A percentile compares a stretch with the other conserved stretches of the same genome.
phyloP scores from a whole-genome alignment of 2,888 invertebrate species.

The Lasioglossum leucozonium region DNA sequence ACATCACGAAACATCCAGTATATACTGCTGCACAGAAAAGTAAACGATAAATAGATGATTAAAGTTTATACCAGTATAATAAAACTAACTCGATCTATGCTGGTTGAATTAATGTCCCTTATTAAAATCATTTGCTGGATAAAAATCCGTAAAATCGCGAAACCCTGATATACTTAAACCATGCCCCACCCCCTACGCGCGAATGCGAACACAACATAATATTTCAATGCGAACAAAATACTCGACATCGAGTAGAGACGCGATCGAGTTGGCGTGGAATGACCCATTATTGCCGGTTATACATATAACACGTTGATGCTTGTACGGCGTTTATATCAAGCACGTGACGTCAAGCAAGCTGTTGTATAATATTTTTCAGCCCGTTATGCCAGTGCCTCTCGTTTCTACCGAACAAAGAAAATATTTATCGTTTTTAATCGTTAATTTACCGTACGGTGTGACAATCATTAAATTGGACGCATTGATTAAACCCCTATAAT shows the following conservation, averaged over 20 bases:
- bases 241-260: neutral
- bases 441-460: neutral
- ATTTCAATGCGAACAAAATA: slow-evolving; percentile 4
- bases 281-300: neutral
- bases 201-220: neutral
- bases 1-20: neutral
- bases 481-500: slow-evolving; percentile 11
- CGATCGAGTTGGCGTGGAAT: slow-evolving; percentile 11
- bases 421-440: neutral
- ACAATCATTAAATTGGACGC: neutral
- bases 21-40: neutral
- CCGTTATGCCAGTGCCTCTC: neutral
- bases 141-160: neutral
- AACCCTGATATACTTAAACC: neutral
- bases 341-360: slow-evolving; percentile 2
- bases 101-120: neutral
- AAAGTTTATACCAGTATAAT: neutral
- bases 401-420: neutral
- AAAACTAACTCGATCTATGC: neutral
- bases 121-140: neutral
- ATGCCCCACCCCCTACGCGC: neutral
- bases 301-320: neutral
- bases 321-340: neutral
- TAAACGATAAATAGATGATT: neutral
- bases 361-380: slow-evolving; percentile 1